Evolutionary conservation across 2,113 vertebrate genomes (phyloP).

Genomic region (Pandion haliaetus): DNA sequence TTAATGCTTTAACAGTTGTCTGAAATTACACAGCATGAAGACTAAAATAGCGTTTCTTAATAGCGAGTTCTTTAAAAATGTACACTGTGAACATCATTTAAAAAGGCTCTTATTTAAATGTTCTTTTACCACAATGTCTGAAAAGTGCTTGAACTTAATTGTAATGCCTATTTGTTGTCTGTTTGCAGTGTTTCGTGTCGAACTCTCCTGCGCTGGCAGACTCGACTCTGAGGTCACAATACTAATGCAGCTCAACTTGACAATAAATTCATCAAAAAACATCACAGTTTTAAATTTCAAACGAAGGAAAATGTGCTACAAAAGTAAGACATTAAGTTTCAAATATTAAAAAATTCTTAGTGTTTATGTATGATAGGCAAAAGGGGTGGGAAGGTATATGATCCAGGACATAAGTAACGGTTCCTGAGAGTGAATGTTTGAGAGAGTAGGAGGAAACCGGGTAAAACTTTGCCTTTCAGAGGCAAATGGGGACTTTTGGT

Average conservation of each 20-base stretch:
- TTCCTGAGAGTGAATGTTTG: neutral
- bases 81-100: rapidly evolving
- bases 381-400: neutral
- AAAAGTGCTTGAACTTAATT: neutral
- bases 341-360: neutral
- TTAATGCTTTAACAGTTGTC: neutral
- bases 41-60: neutral
- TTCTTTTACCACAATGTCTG: neutral
- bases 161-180: neutral
- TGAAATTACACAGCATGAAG: neutral
- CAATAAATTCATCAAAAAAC: conserved; percentile 87
- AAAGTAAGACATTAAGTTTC: conserved; percentile 79
- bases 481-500: neutral
- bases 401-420: neutral
- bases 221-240: conserved; percentile 91
- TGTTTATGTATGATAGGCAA: neutral
- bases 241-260: conserved; percentile 95
- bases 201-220: conserved; percentile 92
- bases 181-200: conserved; percentile 89
- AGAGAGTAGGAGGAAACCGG: neutral
- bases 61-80: neutral
- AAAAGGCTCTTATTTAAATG: neutral
- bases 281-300: conserved; percentile 99
- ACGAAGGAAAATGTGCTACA: conserved; percentile 99
- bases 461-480: neutral